Evolutionary conservation across 2,888 invertebrate species (phyloP).

Genomic region (Nomada fucata): DNA sequence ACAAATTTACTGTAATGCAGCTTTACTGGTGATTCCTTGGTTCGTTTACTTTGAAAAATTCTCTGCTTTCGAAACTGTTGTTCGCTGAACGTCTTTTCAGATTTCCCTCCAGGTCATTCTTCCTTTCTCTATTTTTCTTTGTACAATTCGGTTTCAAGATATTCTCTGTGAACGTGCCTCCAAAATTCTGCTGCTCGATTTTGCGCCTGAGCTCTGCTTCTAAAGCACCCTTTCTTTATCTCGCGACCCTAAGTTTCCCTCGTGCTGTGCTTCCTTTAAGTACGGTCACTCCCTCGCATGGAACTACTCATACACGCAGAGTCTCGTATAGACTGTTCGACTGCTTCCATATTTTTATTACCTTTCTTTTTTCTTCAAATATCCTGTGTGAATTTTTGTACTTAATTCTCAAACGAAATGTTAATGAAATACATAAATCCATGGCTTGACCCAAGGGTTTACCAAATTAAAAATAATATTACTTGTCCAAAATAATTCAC

Average conservation of each 20-base stretch:
- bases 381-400: background rate
- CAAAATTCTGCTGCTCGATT: constrained; percentile 12
- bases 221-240: background rate
- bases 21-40: too few relatives aligned
- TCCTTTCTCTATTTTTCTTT: background rate
- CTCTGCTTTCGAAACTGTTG: too few relatives aligned
- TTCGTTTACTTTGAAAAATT: too few relatives aligned
- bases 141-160: background rate
- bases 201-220: background rate
- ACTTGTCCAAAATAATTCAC: too few relatives aligned
- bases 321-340: too few relatives aligned
- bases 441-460: too few relatives aligned
- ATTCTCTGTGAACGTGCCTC: background rate
- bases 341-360: too few relatives aligned
- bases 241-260: background rate
- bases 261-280: constrained; percentile 3
- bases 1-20: too few relatives aligned
- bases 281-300: constrained; percentile 12
- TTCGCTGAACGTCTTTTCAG: too few relatives aligned
- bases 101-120: background rate
- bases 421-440: too few relatives aligned
- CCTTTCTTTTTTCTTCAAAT: background rate
- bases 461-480: too few relatives aligned
- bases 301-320: background rate
- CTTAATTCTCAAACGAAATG: too few relatives aligned